These are phyloP conservation scores for Vombatus ursinus DNA, from an alignment of 2,113 vertebrate species.

Conservation along the genomic window DNA sequence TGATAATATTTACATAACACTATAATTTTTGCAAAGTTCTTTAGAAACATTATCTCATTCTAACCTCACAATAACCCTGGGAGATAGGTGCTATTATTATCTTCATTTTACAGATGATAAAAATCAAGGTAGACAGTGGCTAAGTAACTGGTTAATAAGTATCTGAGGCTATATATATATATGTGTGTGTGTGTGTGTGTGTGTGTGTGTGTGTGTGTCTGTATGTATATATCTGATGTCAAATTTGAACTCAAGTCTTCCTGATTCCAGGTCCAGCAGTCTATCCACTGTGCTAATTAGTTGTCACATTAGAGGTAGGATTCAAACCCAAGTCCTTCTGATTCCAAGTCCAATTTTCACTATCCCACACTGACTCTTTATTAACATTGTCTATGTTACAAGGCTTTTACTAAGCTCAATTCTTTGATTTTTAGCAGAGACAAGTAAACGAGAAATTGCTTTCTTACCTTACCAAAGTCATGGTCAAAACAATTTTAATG, in stretches of 20 bases:
- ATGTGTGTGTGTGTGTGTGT: too few relatives aligned
- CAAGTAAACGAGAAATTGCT: background rate
- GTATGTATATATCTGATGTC: background rate
- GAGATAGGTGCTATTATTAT: background rate
- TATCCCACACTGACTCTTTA: background rate
- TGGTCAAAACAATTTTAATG: background rate
- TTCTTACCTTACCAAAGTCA: background rate
- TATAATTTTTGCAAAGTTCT: background rate
- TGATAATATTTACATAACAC: background rate
- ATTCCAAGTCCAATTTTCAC: background rate
- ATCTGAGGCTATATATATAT: background rate
- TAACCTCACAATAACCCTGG: background rate
- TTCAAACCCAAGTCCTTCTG: background rate
- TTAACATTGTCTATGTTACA: background rate
- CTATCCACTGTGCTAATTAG: background rate
- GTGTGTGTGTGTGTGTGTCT: too few relatives aligned
- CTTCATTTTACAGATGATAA: background rate
- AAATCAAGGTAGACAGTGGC: background rate
- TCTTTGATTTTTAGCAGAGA: background rate
- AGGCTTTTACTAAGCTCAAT: background rate
- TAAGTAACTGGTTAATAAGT: background rate
- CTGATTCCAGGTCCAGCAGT: background rate
- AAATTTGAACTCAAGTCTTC: background rate
- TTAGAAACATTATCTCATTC: background rate
- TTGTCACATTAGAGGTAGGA: background rate